Evolutionary conservation across 2,888 invertebrate species (phyloP).

Genomic region (Galerucella calmariensis): DNA sequence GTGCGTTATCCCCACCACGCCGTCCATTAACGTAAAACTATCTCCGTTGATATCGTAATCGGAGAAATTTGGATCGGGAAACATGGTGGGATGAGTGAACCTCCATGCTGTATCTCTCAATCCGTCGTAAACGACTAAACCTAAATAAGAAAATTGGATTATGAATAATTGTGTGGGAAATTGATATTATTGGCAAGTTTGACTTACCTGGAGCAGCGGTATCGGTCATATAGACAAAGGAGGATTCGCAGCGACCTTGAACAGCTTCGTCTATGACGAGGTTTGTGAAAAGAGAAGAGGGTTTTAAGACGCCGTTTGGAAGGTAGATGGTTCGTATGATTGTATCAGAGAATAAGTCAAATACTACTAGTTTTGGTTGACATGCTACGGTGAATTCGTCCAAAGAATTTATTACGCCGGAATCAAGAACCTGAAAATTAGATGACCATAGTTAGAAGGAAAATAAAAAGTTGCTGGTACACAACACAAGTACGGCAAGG

Average conservation of each 20-base stretch:
- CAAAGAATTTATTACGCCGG: slow-evolving; percentile 78
- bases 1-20: slow-evolving; percentile 76
- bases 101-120: slow-evolving; percentile 83
- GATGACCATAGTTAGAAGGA: too few species aligned
- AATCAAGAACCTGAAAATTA: slow-evolving; percentile 80
- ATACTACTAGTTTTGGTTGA: slow-evolving; percentile 83
- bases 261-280: slow-evolving; percentile 80
- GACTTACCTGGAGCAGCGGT: slow-evolving; percentile 80
- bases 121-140: slow-evolving; percentile 74
- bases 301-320: slow-evolving; percentile 79
- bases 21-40: slow-evolving; percentile 78
- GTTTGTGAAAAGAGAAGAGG: slow-evolving; percentile 82
- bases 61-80: slow-evolving; percentile 83
- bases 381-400: slow-evolving; percentile 76
- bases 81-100: slow-evolving; percentile 84
- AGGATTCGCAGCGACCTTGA: slow-evolving; percentile 77
- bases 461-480: too few species aligned
- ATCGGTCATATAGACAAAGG: slow-evolving; percentile 83
- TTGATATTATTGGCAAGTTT: slow-evolving; percentile 4
- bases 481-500: too few species aligned
- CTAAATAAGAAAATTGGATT: slow-evolving; percentile 52
- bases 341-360: slow-evolving; percentile 79
- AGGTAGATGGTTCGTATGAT: slow-evolving; percentile 78
- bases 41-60: slow-evolving; percentile 78
- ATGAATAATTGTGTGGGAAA: background rate